A percentile compares a stretch with the other conserved stretches of the same genome.
These are phyloP conservation scores for Vicugna pacos DNA, from an alignment of 2,113 vertebrate species.

Conservation along the genomic window DNA sequence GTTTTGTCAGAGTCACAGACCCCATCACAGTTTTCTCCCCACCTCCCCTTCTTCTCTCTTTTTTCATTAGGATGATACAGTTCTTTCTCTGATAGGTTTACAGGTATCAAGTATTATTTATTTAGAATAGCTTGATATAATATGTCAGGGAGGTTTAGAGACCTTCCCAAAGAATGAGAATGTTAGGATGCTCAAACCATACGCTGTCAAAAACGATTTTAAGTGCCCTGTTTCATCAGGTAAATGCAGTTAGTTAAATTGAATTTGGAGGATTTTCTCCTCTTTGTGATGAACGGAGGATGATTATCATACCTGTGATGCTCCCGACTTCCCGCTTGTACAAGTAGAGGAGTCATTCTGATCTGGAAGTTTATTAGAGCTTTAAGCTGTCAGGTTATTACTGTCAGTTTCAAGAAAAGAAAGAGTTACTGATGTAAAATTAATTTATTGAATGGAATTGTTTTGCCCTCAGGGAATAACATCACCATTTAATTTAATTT, in stretches of 20 bases:
- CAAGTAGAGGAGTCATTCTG: constrained; percentile 77
- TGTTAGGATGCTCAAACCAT: constrained; percentile 83
- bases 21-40: background rate
- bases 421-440: constrained; percentile 91
- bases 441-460: constrained; percentile 92
- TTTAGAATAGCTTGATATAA: constrained; percentile 83
- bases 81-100: constrained; percentile 74
- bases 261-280: constrained; percentile 84
- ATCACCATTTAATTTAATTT: constrained; percentile 92
- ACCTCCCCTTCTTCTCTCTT: background rate
- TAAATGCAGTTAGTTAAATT: constrained; percentile 85
- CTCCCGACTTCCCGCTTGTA: constrained; percentile 66
- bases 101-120: constrained; percentile 86
- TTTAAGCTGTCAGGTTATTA: constrained; percentile 91
- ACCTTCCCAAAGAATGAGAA: constrained; percentile 82
- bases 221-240: constrained; percentile 84
- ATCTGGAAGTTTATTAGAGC: constrained; percentile 91
- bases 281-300: constrained; percentile 81
- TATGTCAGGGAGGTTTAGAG: constrained; percentile 85
- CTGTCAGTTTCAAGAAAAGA: constrained; percentile 89
- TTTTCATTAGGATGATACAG: constrained; percentile 69
- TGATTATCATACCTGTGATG: constrained; percentile 83
- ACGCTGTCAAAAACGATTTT: constrained; percentile 86
- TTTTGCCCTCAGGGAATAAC: constrained; percentile 90
- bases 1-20: constrained; percentile 52